Percentiles rank a stretch among this genome's conserved stretches.
phyloP scores from a whole-genome alignment of 2,113 vertebrate species.

The Ptychochromis oligacanthus region DNA sequence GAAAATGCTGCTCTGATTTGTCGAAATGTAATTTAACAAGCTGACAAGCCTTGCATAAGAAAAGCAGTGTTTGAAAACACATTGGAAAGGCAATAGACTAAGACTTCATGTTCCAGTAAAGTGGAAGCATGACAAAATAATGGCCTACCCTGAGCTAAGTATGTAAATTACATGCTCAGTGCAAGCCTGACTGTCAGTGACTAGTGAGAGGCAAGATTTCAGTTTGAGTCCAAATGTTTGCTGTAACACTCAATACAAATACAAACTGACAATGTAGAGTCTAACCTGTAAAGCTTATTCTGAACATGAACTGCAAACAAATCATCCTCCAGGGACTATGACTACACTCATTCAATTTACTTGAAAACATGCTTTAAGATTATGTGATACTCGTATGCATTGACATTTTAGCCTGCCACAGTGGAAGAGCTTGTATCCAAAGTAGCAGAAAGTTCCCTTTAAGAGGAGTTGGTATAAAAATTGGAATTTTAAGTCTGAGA shows the following conservation, averaged over 20 bases:
- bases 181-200: background rate
- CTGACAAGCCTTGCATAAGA: background rate
- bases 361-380: background rate
- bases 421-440: background rate
- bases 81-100: background rate
- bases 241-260: background rate
- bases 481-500: background rate
- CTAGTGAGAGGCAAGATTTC: background rate
- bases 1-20: background rate
- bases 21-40: background rate
- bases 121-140: constrained; percentile 14
- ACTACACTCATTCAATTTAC: background rate
- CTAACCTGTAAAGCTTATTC: background rate
- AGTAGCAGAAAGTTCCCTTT: background rate
- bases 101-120: background rate
- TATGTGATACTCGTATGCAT: background rate
- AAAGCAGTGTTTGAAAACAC: constrained; percentile 4
- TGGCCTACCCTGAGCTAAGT: background rate
- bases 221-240: background rate
- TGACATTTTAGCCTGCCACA: too few relatives aligned
- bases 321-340: background rate
- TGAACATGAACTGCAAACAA: background rate
- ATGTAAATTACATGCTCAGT: constrained; percentile 8
- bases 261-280: background rate
- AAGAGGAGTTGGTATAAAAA: background rate